Percentiles rank a stretch among this genome's conserved stretches.
Evolutionary conservation across 2,888 invertebrate genomes (phyloP).

Genomic region (Molorchus minor): DNA sequence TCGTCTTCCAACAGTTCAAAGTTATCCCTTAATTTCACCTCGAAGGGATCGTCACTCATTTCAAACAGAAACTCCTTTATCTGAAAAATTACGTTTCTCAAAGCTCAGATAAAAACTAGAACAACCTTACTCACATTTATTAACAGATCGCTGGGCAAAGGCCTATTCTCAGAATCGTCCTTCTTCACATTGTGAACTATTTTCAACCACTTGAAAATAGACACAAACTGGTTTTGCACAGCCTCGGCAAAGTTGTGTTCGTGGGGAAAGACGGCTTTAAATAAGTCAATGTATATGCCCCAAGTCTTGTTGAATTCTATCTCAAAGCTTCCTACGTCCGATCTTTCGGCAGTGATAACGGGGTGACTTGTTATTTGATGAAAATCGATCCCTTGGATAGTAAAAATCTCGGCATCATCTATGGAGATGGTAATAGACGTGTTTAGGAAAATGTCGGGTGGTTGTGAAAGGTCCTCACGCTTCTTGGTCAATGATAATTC

Average conservation of each 20-base stretch:
- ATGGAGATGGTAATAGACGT: constrained; percentile 65
- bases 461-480: constrained; percentile 34
- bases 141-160: constrained; percentile 87
- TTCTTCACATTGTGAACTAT: constrained; percentile 78
- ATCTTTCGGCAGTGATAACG: constrained; percentile 75
- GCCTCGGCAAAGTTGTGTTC: constrained; percentile 89
- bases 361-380: constrained; percentile 70
- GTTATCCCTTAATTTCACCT: constrained; percentile 94
- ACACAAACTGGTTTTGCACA: constrained; percentile 88
- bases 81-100: constrained; percentile 60
- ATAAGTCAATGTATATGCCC: constrained; percentile 71
- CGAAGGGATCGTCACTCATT: constrained; percentile 98
- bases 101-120: not conserved
- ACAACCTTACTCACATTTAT: constrained; percentile 73
- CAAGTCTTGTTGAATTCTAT: constrained; percentile 78
- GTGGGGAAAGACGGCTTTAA: constrained; percentile 83
- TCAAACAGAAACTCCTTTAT: constrained; percentile 89
- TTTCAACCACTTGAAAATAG: constrained; percentile 94
- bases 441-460: constrained; percentile 37
- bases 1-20: constrained; percentile 96
- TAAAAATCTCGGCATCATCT: constrained; percentile 77
- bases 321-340: constrained; percentile 77
- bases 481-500: constrained; percentile 39
- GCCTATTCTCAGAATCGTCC: constrained; percentile 72
- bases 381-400: constrained; percentile 74